Base-by-base conservation (phyloP, 35 echinoderm and acorn worm species). In the Ptychodera flava region DNA sequence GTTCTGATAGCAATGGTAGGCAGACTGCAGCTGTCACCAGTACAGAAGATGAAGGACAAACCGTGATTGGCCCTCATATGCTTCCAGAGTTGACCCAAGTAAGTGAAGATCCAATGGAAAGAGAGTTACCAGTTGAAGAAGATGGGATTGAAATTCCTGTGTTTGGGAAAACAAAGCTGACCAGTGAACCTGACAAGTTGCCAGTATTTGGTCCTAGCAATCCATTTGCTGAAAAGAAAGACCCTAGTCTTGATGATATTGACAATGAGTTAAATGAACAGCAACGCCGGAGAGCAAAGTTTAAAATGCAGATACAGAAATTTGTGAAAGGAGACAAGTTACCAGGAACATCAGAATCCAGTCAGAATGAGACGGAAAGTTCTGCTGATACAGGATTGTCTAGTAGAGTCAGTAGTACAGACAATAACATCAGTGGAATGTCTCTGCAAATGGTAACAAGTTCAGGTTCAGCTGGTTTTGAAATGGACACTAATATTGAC, bases 301-400 rank as follows among this genome's bases (percentile, higher is more conserved):
- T 64, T 64, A 64, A 64, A 64, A 64, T 64, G 45, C 45, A 64
- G 45, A 12, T 64, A 64, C 45, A 64, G 45, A 64, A 64, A 64
- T 64, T 64, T 64, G 45, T 64, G 45, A 64, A 64, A 64, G 45
- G 45, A 64, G 45, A 64, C 22, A 64, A 64, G 22, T 64, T 64
- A 64, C 6, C 6, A 64, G 45, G 45, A 12, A 12, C 45, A 64
- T 64, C 45, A 64, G 45, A 6, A 12, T 6, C 6, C 22, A 64
- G 22, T 12, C 45, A 76, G 31, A 83, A 83, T 76, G 82, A 36
- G 28, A 81, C 38, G 27, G 81, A 95, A 31, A 78, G 45, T 1
- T 1, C 85, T 0, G 86, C 53, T 27, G n/a, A n/a, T n/a, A n/a
- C n/a, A n/a, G n/a, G n/a, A n/a, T n/a, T n/a, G n/a, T n/a, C n/a